Conservation (phyloP, 2,888 invertebrate genomes). For the Vanessa cardui region DNA sequence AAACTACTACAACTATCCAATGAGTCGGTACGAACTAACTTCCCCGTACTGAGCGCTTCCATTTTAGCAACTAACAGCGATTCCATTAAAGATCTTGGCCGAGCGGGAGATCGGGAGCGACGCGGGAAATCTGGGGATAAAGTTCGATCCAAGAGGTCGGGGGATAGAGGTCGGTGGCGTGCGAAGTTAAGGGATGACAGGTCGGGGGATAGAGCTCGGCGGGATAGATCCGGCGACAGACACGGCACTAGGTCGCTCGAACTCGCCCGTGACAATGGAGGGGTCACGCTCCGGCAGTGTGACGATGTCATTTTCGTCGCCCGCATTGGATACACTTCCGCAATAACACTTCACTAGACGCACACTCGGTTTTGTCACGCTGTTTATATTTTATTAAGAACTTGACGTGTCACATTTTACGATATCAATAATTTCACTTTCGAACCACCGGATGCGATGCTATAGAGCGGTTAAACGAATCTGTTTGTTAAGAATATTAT, state of each 20-base stretch:
- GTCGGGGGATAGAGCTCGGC: constrained; percentile 70
- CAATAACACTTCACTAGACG: constrained; percentile 37
- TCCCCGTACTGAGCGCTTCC: constrained; percentile 85
- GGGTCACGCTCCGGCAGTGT: constrained; percentile 77
- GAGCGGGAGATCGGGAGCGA: constrained; percentile 78
- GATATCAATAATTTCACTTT: not conserved
- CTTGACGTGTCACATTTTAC: not conserved
- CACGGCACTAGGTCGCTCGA: constrained; percentile 64
- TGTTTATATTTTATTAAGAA: not conserved
- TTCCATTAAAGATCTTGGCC: constrained; percentile 91
- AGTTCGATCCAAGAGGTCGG: constrained; percentile 65
- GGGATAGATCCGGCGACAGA: constrained; percentile 68
- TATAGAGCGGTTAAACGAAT: constrained; percentile 7
- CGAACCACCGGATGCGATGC: not conserved
- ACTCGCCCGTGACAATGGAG: constrained; percentile 76
- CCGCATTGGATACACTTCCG: constrained; percentile 61
- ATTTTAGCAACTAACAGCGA: constrained; percentile 91
- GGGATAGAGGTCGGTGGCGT: constrained; percentile 67
- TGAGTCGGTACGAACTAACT: constrained; percentile 88
- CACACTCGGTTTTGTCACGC: constrained; percentile 38
- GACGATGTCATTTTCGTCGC: constrained; percentile 80
- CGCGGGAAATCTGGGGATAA: constrained; percentile 74
- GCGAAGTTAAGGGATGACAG: constrained; percentile 57
- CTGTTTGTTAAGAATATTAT: constrained; percentile 16
- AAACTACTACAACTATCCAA: constrained; percentile 89